These are phyloP conservation scores for Slavum lentiscoides DNA, from an alignment of 2,888 invertebrate genomes.

Conservation along the genomic window DNA sequence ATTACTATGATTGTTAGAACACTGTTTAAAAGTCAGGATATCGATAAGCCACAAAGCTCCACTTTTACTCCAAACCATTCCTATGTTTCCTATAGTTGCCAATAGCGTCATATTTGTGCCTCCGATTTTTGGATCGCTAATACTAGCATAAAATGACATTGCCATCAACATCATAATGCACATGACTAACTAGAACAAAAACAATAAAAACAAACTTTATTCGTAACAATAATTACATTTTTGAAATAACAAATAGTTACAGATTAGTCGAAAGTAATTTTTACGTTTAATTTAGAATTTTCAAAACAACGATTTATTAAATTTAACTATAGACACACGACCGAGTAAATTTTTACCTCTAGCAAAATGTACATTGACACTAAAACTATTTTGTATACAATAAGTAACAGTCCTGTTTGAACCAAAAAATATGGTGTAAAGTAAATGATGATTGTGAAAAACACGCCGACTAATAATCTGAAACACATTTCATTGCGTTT, in stretches of 20 bases:
- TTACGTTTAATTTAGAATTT: too few species aligned
- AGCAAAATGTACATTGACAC: constrained; percentile 6
- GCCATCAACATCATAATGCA: constrained; percentile 96
- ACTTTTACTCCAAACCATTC: constrained; percentile 95
- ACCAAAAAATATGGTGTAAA: constrained; percentile 75
- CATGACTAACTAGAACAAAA: constrained; percentile 73
- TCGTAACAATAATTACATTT: not conserved
- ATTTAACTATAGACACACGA: not conserved
- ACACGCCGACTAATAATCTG: constrained; percentile 80
- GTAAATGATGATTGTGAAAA: constrained; percentile 83
- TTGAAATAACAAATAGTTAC: too few species aligned
- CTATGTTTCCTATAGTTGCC: constrained; percentile 93
- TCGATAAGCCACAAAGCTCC: constrained; percentile 90
- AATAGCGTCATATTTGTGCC: constrained; percentile 99
- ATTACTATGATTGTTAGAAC: constrained; percentile 64
- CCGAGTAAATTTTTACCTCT: constrained; percentile 17
- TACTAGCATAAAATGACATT: constrained; percentile 97
- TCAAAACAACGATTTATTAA: not conserved
- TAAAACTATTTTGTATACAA: constrained; percentile 4
- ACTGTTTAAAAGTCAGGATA: constrained; percentile 78
- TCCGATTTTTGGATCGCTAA: constrained; percentile 94
- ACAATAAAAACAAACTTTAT: not conserved
- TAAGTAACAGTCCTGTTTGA: constrained; percentile 58
- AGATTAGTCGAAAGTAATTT: too few species aligned
- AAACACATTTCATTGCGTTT: constrained; percentile 49